A percentile compares a stretch with the other conserved stretches of the same genome.
These are phyloP conservation scores for Spinus pinus DNA, from an alignment of 2,797 vertebrate species.

Conservation along the genomic window DNA sequence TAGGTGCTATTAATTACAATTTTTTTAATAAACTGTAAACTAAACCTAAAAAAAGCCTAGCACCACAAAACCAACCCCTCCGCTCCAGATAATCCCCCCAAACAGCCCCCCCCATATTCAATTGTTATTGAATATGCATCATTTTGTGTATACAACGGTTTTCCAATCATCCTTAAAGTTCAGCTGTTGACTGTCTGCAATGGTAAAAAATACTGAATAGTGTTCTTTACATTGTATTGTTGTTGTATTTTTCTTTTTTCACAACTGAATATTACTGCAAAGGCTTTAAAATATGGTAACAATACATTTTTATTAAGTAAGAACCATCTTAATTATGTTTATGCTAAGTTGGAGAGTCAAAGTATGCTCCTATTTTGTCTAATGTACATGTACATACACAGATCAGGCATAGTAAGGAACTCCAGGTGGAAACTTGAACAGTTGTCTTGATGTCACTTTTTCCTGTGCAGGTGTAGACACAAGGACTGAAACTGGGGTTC, in stretches of 20 bases:
- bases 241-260: not conserved
- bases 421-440: not conserved
- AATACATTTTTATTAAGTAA: not conserved
- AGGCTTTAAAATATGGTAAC: not conserved
- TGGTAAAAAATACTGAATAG: not conserved
- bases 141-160: not conserved
- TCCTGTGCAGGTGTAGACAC: accelerated
- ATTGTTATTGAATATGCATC: not conserved
- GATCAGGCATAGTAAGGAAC: not conserved
- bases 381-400: not conserved
- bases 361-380: not conserved
- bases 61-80: not conserved
- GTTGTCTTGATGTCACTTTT: not conserved
- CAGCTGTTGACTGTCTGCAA: not conserved
- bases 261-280: not conserved
- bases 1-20: not conserved
- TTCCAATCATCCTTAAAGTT: not conserved
- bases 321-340: not conserved
- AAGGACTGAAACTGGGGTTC: not conserved
- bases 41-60: not conserved
- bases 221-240: not conserved
- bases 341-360: not conserved
- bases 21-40: not conserved
- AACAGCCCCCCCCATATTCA: not conserved
- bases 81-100: accelerated